These are phyloP conservation scores for Coregonus suidteri DNA, from an alignment of 2,797 vertebrate species.

Conservation along the genomic window DNA sequence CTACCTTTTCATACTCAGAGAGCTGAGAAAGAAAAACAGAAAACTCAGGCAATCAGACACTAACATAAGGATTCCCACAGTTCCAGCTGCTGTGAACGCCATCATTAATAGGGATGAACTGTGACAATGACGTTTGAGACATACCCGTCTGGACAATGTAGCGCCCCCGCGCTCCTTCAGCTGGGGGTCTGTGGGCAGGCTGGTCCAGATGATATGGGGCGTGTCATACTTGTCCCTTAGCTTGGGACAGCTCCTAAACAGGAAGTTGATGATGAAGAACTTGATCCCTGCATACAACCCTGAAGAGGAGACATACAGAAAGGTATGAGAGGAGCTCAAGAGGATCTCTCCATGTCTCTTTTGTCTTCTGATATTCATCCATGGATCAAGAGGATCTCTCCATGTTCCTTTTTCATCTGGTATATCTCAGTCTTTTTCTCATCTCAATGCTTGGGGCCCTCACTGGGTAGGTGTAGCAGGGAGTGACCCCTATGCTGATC, in stretches of 20 bases:
- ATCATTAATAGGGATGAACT: background rate
- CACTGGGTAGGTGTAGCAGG: no score
- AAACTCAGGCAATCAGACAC: conserved; percentile 42
- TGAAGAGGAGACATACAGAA: conserved; percentile 45
- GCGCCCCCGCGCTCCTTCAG: conserved; percentile 87
- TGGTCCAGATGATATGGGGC: conserved; percentile 90
- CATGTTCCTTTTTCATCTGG: no score
- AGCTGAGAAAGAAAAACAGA: conserved; percentile 81
- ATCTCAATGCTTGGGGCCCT: no score
- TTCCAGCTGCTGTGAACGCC: background rate
- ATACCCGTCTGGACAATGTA: conserved; percentile 81
- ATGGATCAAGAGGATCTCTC: no score
- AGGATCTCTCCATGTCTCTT: no score
- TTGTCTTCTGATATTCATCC: no score
- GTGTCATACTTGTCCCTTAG: conserved; percentile 92
- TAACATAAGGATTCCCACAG: background rate
- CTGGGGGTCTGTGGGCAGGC: conserved; percentile 91
- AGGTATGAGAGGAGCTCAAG: background rate
- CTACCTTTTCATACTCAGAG: conserved; percentile 89
- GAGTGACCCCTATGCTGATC: no score
- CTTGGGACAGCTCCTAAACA: conserved; percentile 93
- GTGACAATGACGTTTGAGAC: conserved; percentile 27
- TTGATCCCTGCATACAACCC: conserved; percentile 93
- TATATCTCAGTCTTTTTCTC: no score
- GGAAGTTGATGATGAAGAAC: conserved; percentile 95